phyloP scores from a whole-genome alignment of 2,113 vertebrate genomes.

The Lycocorax pyrrhopterus region DNA sequence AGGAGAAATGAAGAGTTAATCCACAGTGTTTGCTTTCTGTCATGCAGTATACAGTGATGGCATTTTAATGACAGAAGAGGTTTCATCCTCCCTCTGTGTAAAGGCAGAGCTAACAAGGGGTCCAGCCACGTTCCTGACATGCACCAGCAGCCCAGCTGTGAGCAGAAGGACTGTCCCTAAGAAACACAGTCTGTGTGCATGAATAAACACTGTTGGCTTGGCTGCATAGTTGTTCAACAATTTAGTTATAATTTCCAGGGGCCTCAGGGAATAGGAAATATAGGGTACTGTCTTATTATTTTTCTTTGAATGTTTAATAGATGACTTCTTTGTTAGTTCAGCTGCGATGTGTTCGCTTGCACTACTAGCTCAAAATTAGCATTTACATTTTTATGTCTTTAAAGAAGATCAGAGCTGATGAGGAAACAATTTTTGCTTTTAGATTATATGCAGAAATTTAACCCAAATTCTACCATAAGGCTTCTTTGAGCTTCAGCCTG shows the following conservation, averaged over 20 bases:
- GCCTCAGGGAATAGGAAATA: background rate
- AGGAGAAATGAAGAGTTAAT: background rate
- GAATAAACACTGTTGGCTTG: background rate
- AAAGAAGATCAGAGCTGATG: background rate
- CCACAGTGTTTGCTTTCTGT: background rate
- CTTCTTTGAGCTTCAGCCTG: background rate
- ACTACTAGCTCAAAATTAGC: background rate
- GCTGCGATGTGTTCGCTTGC: background rate
- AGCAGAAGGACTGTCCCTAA: background rate
- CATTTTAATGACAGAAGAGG: background rate
- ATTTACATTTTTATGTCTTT: background rate
- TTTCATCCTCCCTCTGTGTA: background rate
- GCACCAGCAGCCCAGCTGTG: background rate
- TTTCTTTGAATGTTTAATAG: constrained; percentile 18
- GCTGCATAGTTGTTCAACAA: constrained; percentile 7
- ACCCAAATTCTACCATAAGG: background rate
- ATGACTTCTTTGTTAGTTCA: constrained; percentile 31
- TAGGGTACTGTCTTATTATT: constrained; percentile 18
- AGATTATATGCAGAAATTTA: background rate
- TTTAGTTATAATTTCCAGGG: constrained; percentile 29
- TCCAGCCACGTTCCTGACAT: background rate
- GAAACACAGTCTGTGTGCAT: background rate
- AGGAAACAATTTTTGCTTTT: background rate
- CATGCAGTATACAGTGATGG: background rate
- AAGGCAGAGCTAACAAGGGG: background rate